Conservation (phyloP, 2,888 invertebrate genomes). For the Oligia strigilis region DNA sequence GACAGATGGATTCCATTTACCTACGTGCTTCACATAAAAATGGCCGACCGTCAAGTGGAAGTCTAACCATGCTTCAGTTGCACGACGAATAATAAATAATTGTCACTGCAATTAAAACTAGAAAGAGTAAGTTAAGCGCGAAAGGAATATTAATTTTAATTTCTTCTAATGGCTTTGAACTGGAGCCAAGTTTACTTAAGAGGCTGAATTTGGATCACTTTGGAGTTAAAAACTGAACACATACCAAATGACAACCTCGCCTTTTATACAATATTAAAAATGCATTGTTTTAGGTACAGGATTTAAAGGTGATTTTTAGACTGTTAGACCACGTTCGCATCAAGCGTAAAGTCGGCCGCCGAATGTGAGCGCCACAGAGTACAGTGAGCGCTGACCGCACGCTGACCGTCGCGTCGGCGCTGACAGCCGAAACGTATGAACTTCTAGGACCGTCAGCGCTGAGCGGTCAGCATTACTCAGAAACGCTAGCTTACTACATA, state of each 20-base stretch:
- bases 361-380: too few species aligned
- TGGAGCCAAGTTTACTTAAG: conserved; percentile 26
- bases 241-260: neutral
- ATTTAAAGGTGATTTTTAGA: neutral
- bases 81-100: conserved; percentile 32
- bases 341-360: too few species aligned
- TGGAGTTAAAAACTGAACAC: too few species aligned
- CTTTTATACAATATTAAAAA: neutral
- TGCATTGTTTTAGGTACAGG: too few species aligned
- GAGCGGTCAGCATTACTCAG: too few species aligned
- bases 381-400: too few species aligned
- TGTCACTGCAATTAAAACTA: conserved; percentile 48
- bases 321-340: too few species aligned
- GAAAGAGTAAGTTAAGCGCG: conserved; percentile 36
- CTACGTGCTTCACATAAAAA: conserved; percentile 47
- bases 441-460: too few species aligned
- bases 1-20: conserved; percentile 9
- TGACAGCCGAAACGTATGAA: too few species aligned
- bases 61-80: conserved; percentile 12
- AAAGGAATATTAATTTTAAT: conserved; percentile 59
- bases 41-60: neutral
- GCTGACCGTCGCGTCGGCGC: too few species aligned
- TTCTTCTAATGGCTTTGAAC: conserved; percentile 46
- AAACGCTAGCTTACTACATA: too few species aligned
- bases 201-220: too few species aligned